phyloP scores from a whole-genome alignment of 2,888 invertebrate species.

The Steromphala cineraria region DNA sequence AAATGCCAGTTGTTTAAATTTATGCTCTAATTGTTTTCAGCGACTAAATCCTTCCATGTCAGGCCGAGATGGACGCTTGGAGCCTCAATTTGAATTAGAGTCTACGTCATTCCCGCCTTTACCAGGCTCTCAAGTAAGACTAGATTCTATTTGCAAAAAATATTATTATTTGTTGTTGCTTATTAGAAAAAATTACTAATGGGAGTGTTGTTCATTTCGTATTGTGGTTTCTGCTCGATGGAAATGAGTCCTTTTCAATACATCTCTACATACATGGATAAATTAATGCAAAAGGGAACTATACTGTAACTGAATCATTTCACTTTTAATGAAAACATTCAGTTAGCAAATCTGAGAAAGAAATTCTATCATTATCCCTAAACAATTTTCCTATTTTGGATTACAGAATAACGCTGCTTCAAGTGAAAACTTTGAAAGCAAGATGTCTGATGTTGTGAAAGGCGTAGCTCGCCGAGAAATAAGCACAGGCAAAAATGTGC shows the following conservation, averaged over 20 bases:
- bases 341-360: no score
- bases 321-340: no score
- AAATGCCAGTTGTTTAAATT: no score
- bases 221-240: no score
- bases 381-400: not conserved
- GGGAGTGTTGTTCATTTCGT: no score
- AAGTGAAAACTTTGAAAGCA: conserved; percentile 73
- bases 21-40: conserved; percentile 36
- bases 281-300: no score
- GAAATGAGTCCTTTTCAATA: no score
- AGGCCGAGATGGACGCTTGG: conserved; percentile 33
- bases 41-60: conserved; percentile 49
- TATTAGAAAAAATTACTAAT: no score
- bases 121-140: conserved; percentile 80
- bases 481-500: conserved; percentile 50
- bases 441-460: conserved; percentile 87
- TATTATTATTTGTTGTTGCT: no score
- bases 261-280: no score
- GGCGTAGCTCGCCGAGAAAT: conserved; percentile 80
- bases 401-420: conserved; percentile 65
- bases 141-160: no score
- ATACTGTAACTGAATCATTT: no score
- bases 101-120: conserved; percentile 88
- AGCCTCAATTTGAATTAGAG: conserved; percentile 85
- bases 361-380: not conserved